Evolutionary conservation across 1,140 invertebrate species (phyloP).

Genomic region (Neoseiulus cucumeris): DNA sequence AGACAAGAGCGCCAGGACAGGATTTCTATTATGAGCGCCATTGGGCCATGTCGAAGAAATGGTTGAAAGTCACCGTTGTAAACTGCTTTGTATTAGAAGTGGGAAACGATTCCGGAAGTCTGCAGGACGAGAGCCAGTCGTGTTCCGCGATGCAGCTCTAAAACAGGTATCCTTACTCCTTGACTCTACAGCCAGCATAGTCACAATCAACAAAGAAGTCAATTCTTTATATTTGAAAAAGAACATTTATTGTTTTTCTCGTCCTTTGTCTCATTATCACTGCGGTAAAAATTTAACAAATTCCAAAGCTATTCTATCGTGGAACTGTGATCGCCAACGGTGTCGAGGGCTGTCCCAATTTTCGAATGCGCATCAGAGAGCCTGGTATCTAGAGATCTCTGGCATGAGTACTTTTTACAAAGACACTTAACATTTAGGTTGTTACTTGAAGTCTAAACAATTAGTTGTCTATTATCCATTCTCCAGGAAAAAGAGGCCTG

Average conservation of each 20-base stretch:
- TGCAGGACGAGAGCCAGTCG: too few species aligned
- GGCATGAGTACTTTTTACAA: background rate
- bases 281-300: slow-evolving; percentile 12
- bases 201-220: too few species aligned
- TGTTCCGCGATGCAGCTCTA: too few species aligned
- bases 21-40: too few species aligned
- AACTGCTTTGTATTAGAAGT: too few species aligned
- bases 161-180: too few species aligned
- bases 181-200: too few species aligned
- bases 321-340: background rate
- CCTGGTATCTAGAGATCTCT: background rate
- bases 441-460: background rate
- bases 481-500: background rate
- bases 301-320: slow-evolving; percentile 1
- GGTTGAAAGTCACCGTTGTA: too few species aligned
- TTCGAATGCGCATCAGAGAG: background rate
- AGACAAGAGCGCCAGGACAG: too few species aligned
- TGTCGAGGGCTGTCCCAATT: background rate
- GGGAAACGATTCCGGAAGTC: too few species aligned
- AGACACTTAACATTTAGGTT: background rate
- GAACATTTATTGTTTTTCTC: slow-evolving; percentile 4
- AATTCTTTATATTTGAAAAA: slow-evolving; percentile 7
- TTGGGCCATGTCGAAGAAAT: too few species aligned
- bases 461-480: background rate
- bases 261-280: background rate